Percentiles rank a stretch among this genome's conserved stretches.
These are phyloP conservation scores for Chironomus tepperi DNA, from an alignment of 1,140 invertebrate species.

Conservation along the genomic window DNA sequence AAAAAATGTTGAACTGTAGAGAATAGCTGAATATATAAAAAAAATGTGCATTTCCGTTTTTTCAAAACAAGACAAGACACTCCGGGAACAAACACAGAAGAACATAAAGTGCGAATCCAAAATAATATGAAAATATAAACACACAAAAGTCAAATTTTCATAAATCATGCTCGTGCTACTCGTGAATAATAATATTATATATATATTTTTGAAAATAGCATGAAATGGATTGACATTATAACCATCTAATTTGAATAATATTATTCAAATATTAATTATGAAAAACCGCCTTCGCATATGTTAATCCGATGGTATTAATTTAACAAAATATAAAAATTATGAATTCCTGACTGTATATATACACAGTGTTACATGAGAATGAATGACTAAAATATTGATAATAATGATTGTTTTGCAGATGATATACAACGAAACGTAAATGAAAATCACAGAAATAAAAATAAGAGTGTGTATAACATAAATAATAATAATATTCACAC, in stretches of 20 bases:
- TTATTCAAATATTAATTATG: conserved; percentile 10
- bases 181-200: neutral
- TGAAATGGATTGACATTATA: conserved; percentile 14
- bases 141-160: neutral
- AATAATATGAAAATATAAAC: neutral
- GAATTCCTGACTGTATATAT: neutral
- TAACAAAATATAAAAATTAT: neutral
- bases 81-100: neutral
- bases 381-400: conserved; percentile 14
- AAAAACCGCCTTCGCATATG: conserved; percentile 11
- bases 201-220: conserved; percentile 14
- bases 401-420: conserved; percentile 8
- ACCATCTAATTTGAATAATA: conserved; percentile 9
- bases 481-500: neutral
- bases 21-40: neutral
- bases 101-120: neutral
- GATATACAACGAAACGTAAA: conserved; percentile 8
- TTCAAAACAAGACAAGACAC: neutral
- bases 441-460: neutral
- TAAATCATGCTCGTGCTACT: neutral
- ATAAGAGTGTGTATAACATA: neutral
- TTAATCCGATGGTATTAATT: neutral
- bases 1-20: neutral
- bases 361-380: conserved; percentile 7
- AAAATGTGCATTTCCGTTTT: neutral